These are phyloP conservation scores for Papilio demoleus DNA, from an alignment of 2,888 invertebrate species.

Conservation along the genomic window DNA sequence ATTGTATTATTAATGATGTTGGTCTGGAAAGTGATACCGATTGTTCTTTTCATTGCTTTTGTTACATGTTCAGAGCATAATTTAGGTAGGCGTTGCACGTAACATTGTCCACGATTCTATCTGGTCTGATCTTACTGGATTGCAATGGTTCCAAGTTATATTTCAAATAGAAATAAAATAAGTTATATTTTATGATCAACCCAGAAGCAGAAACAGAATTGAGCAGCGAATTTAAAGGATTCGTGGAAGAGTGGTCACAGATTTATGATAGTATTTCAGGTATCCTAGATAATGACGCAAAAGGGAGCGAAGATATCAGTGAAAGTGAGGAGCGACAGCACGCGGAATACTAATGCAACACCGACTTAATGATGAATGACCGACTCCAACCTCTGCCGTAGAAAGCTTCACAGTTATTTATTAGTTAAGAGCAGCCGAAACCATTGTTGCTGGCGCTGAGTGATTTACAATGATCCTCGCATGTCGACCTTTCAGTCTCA, in stretches of 20 bases:
- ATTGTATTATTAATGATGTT: slow-evolving; percentile 37
- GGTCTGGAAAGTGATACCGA: slow-evolving; percentile 23
- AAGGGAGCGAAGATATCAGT: slow-evolving; percentile 71
- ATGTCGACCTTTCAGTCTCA: slow-evolving; percentile 44
- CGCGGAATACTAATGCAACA: slow-evolving; percentile 65
- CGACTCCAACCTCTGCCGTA: slow-evolving; percentile 56
- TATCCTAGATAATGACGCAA: slow-evolving; percentile 71
- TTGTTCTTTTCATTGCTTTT: slow-evolving; percentile 8
- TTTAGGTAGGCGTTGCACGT: neutral
- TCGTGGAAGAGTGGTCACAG: no score
- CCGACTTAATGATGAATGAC: slow-evolving; percentile 72
- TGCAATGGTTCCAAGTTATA: neutral
- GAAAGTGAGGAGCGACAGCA: slow-evolving; percentile 76
- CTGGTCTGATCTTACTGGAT: neutral
- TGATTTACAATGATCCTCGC: slow-evolving; percentile 66
- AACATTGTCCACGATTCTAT: neutral
- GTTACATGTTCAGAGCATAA: neutral
- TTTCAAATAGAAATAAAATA: neutral
- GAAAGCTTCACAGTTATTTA: slow-evolving; percentile 70
- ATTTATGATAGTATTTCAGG: no score
- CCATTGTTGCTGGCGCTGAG: slow-evolving; percentile 66
- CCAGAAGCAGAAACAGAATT: no score
- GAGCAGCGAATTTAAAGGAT: no score
- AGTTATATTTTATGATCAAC: no score
- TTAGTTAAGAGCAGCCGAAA: slow-evolving; percentile 68